These are phyloP conservation scores for fruit fly (Drosophila melanogaster) DNA, from an alignment of 1,140 invertebrate genomes.

Conservation along the genomic window Release_6_plus_ISO1_MT NT_033779.5:7661001-7661500, in stretches of 20 bases:
- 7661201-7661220: conserved; percentile 79
- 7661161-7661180: conserved; percentile 12
- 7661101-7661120: neutral
- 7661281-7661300: conserved; percentile 62
- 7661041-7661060: conserved; percentile 32
- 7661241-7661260: conserved; percentile 78
- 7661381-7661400: conserved; percentile 17
- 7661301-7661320: conserved; percentile 43
- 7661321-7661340: conserved; percentile 8
- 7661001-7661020: conserved; percentile 73
- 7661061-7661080: conserved; percentile 46
- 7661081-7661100: conserved; percentile 74
- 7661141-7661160: neutral
- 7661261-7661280: conserved; percentile 54
- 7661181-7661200: conserved; percentile 81
- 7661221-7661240: conserved; percentile 60
- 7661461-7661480: conserved; percentile 61
- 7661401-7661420: conserved; percentile 51
- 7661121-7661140: conserved; percentile 7
- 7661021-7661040: conserved; percentile 13
- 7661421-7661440: conserved; percentile 57
- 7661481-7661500: conserved; percentile 47
- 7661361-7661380: neutral
- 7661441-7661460: conserved; percentile 49
- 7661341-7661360: conserved; percentile 39